phyloP scores from a whole-genome alignment of 2,888 invertebrate species.

The Petrolisthes manimaculis region DNA sequence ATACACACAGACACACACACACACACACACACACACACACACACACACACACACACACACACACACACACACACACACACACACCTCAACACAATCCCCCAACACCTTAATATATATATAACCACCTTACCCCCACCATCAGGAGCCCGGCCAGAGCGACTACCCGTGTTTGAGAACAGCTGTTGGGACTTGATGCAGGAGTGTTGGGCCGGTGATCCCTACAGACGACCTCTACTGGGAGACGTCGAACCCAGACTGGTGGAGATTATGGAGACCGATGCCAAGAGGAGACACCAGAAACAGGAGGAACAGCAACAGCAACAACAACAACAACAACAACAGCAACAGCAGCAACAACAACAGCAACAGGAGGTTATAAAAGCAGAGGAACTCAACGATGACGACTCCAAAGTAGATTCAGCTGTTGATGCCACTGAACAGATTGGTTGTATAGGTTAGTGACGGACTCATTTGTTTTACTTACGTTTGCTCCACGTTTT shows the following conservation, averaged over 20 bases:
- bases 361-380: neutral
- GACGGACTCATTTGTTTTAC: neutral
- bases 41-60: too few relatives aligned
- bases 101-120: too few relatives aligned
- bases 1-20: too few relatives aligned
- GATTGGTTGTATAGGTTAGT: slow-evolving; percentile 57
- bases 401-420: slow-evolving; percentile 54
- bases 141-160: slow-evolving; percentile 86
- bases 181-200: slow-evolving; percentile 88
- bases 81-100: too few relatives aligned
- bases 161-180: slow-evolving; percentile 80
- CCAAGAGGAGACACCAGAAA: slow-evolving; percentile 5
- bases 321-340: neutral
- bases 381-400: slow-evolving; percentile 23
- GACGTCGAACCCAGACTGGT: slow-evolving; percentile 80
- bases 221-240: slow-evolving; percentile 81
- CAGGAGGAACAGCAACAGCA: slow-evolving; percentile 3
- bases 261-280: slow-evolving; percentile 70
- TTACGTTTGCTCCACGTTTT: too few relatives aligned
- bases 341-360: slow-evolving; percentile 5
- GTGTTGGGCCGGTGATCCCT: slow-evolving; percentile 85
- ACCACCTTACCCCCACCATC: slow-evolving; percentile 37
- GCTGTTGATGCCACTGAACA: slow-evolving; percentile 58
- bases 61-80: too few relatives aligned
- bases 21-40: too few relatives aligned